Conservation (phyloP, 2,888 invertebrate genomes). For the Macaria notata region DNA sequence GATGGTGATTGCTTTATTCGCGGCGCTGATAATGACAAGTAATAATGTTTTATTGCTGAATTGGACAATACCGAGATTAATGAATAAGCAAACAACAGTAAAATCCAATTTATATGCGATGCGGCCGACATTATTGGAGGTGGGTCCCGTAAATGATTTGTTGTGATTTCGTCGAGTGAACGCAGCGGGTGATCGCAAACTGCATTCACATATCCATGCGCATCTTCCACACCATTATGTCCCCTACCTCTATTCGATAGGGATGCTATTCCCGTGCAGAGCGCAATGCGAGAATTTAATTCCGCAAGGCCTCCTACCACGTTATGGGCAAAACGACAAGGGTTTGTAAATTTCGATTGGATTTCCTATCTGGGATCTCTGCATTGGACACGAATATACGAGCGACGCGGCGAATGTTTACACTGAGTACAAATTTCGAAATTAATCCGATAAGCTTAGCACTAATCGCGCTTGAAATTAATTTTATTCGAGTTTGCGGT, state of each 20-base stretch:
- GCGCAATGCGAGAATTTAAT: conserved; percentile 60
- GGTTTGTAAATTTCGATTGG: conserved; percentile 78
- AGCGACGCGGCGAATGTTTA: conserved; percentile 75
- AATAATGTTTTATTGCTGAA: conserved; percentile 22
- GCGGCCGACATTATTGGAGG: conserved; percentile 77
- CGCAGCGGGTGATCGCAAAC: conserved; percentile 78
- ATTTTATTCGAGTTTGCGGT: conserved; percentile 44
- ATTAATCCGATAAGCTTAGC: conserved; percentile 58
- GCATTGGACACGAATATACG: conserved; percentile 60
- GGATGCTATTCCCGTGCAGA: conserved; percentile 44
- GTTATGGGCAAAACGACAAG: conserved; percentile 77
- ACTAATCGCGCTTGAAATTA: conserved; percentile 62
- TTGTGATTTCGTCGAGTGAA: conserved; percentile 77
- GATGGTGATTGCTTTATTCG: conserved; percentile 4
- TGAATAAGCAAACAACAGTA: conserved; percentile 60
- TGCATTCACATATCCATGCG: conserved; percentile 61
- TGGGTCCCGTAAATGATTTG: conserved; percentile 78
- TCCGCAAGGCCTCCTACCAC: conserved; percentile 76
- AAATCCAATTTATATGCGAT: conserved; percentile 71
- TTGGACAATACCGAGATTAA: conserved; percentile 45
- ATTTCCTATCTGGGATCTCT: conserved; percentile 73
- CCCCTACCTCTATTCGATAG: conserved; percentile 47
- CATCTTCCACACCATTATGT: conserved; percentile 43
- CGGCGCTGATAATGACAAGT: conserved; percentile 8
- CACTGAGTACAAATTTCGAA: conserved; percentile 63